Base-by-base conservation (phyloP, 2,888 invertebrate species). In the Drosophila testacea region DNA sequence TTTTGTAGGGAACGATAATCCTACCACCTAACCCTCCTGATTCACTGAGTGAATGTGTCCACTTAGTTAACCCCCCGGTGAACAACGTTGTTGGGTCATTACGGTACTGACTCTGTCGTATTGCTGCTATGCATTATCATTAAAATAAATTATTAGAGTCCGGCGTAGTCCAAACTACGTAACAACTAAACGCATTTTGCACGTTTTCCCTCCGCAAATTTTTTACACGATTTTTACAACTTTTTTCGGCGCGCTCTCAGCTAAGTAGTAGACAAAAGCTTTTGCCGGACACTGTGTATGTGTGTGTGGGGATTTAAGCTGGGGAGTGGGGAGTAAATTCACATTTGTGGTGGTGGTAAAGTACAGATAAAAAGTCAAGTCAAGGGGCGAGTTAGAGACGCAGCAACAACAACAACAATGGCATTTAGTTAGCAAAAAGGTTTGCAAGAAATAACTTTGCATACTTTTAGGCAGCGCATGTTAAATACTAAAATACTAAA, bases 171-270 rank as follows among this genome's bases (percentile, higher is more conserved):
- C 65, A 62, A 77, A 69, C 79, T 64, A 67, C 68, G 48, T 50
- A 65, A 60, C 59, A 79, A 80, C 81, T 73, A 77, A 88, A 88
- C 89, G 84, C 81, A 88, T 86, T 83, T 89, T 81, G 85, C 85
- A 85, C 85, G 85, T 85, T 81, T 87, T 72, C 60, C 79, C 69
- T 81, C 77, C 75, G 66, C 66, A 81, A 89, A 87, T 81, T 89
- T 85, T 85, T 85, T 85, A 85, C 89, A 89, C 79, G 81, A 81
- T 85, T 89, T 85, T 85, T 87, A 85, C 79, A 87, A 89, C 85
- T 87, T 89, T 83, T 77, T 87, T 75, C 68, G 62, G 63, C 79
- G 67, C 68, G 48, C 61, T 65, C 62, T 65, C 64, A 66, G 79
- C 81, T 83, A 86, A 88, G 83, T 83, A 88, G 75, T 83, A 88